These are phyloP conservation scores for Xiphorhynchus elegans DNA, from an alignment of 2,113 vertebrate genomes.

Conservation along the genomic window DNA sequence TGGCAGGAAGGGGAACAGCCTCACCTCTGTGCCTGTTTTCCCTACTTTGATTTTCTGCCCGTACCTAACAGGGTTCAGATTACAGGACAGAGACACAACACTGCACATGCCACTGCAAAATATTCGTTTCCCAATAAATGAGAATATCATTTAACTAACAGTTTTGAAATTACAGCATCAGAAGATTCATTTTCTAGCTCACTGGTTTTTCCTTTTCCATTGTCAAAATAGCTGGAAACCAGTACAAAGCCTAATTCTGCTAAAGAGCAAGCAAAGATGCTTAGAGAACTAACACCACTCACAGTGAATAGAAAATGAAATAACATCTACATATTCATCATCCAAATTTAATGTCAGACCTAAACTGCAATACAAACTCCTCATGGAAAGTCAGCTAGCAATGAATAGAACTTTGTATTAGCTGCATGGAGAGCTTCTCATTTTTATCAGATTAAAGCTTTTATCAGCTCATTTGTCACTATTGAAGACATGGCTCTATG, in stretches of 20 bases:
- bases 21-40: neutral
- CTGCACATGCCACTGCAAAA: constrained; percentile 5
- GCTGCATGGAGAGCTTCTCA: neutral
- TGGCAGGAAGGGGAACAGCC: neutral
- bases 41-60: neutral
- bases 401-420: neutral
- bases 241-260: constrained; percentile 53
- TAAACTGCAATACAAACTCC: constrained; percentile 11
- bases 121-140: constrained; percentile 1
- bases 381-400: neutral
- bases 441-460: constrained; percentile 28
- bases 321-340: constrained; percentile 52
- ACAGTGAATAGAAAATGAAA: constrained; percentile 62
- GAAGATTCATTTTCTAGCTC: constrained; percentile 70
- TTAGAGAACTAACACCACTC: constrained; percentile 48
- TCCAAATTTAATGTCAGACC: constrained; percentile 52
- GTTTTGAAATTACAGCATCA: constrained; percentile 54
- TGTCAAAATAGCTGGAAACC: constrained; percentile 44
- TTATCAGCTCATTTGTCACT: neutral
- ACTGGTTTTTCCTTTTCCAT: constrained; percentile 38
- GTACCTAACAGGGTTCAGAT: neutral
- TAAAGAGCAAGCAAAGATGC: constrained; percentile 52
- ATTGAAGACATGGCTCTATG: neutral
- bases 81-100: neutral
- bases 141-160: constrained; percentile 44